Conservation (phyloP, 1,140 invertebrate genomes). For the Bacillus rossius region DNA sequence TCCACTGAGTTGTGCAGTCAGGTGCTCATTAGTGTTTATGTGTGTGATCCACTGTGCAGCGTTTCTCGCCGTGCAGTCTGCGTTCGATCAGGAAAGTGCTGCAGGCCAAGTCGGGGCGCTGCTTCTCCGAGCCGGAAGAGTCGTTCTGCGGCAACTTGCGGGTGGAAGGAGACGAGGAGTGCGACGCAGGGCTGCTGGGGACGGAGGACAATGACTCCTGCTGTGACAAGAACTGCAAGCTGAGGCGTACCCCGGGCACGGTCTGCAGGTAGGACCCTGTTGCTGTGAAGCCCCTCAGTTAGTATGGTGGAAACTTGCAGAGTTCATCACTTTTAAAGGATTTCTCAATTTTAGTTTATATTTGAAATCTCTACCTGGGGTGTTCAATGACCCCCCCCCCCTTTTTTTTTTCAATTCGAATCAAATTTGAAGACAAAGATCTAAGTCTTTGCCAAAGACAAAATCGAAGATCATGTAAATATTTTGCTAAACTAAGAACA, state of each 20-base stretch:
- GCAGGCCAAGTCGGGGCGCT: constrained; percentile 83
- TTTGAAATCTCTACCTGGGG: too few species aligned
- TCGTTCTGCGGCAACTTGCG: constrained; percentile 91
- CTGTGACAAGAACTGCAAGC: constrained; percentile 88
- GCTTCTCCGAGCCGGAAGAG: constrained; percentile 92
- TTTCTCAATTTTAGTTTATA: too few species aligned
- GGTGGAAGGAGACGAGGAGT: constrained; percentile 92
- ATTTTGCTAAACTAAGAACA: too few species aligned
- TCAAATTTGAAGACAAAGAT: too few species aligned
- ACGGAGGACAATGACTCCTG: constrained; percentile 89
- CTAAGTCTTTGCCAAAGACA: too few species aligned
- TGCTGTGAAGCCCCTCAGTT: background rate
- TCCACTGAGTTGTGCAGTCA: too few species aligned
- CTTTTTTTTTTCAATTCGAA: too few species aligned
- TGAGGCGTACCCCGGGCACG: constrained; percentile 70
- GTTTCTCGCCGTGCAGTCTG: constrained; percentile 91
- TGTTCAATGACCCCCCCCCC: too few species aligned
- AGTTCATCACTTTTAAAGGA: too few species aligned
- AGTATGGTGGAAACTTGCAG: background rate
- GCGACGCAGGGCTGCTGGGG: constrained; percentile 86
- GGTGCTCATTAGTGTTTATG: too few species aligned
- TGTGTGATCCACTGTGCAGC: constrained; percentile 50
- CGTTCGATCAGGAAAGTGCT: constrained; percentile 89
- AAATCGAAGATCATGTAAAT: too few species aligned
- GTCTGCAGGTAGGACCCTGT: constrained; percentile 55